Base-by-base conservation (phyloP, 1,140 invertebrate species). In the Archivesica marissinica region DNA sequence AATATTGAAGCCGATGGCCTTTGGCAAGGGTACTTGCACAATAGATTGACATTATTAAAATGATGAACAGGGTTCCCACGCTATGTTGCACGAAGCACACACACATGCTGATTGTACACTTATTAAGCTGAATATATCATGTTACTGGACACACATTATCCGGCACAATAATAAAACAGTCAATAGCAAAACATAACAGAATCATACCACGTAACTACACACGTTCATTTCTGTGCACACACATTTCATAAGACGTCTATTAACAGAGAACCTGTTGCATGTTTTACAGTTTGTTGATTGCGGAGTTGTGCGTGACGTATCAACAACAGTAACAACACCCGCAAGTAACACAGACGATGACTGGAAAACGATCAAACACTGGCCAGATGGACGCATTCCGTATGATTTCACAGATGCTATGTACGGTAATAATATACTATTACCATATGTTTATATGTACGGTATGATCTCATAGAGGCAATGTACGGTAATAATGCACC, bases 371-470 rank as follows among this genome's bases (percentile, higher is more conserved):
- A 72, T 81, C 9, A 44, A 38, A n/a, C 47, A 50, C 6, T 81
- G 78, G 78, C 78, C 78, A 17, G 44, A 61, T 20, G 78, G 78
- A 54, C 15, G 52, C 20, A 70, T 81, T 30, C 78, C 64, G 2
- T 81, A 81, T 56, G n/a, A 50, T 17, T 15, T 81, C 9, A 41
- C 61, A 38, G 64, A 81, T 15, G 33, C 30, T 13, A 54, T 72
- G 66, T 81, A 81, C 23, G 61, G 78, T 78, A 41, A 56, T 52
- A 39, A 38, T 20, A 52, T 44, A 44, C 15, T 35, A 38, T 70
- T 35, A 20, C 39, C 1, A 4, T 15, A 17, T 47, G 25, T n/a
- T 68, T 30, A n/a, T 68, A 11, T 3, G 20, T n/a, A 23, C 13
- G 41, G 28, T 44, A 28, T 47, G 25, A 3, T 50, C 20, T 13